A percentile compares a stretch with the other conserved stretches of the same genome.
Conservation (phyloP, 2,113 vertebrate genomes). For the Calonectris borealis region DNA sequence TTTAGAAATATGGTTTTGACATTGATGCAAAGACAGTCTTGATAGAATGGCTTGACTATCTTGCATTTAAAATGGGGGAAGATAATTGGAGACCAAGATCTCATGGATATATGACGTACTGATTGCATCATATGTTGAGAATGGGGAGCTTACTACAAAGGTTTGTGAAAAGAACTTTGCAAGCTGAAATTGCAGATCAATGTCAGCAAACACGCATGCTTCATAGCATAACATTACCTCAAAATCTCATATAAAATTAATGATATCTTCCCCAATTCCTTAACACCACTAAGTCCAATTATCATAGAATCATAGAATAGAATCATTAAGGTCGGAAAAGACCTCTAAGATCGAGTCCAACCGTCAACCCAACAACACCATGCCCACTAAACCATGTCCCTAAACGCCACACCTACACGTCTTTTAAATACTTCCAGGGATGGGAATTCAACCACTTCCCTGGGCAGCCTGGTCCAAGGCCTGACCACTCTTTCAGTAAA, state of each 20-base stretch:
- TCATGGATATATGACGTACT: background rate
- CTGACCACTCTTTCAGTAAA: too few species aligned
- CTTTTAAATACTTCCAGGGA: too few species aligned
- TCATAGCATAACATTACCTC: background rate
- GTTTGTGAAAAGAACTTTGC: background rate
- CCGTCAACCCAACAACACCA: too few species aligned
- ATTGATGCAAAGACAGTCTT: background rate
- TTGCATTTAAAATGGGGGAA: background rate
- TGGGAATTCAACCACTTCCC: too few species aligned
- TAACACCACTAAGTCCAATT: background rate
- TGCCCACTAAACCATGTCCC: too few species aligned
- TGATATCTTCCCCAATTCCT: background rate
- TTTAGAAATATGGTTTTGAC: background rate
- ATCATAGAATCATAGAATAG: too few species aligned
- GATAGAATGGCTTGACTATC: background rate
- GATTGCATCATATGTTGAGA: background rate
- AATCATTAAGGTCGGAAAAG: too few species aligned
- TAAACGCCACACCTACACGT: too few species aligned
- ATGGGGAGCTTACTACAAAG: background rate
- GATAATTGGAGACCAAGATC: background rate
- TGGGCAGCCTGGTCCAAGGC: too few species aligned
- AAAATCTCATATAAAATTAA: background rate
- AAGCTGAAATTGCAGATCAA: background rate
- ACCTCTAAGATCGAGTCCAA: too few species aligned
- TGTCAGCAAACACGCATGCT: background rate